Evolutionary conservation across 2,113 vertebrate genomes (phyloP).

Genomic region (Leucopternis melanops): DNA sequence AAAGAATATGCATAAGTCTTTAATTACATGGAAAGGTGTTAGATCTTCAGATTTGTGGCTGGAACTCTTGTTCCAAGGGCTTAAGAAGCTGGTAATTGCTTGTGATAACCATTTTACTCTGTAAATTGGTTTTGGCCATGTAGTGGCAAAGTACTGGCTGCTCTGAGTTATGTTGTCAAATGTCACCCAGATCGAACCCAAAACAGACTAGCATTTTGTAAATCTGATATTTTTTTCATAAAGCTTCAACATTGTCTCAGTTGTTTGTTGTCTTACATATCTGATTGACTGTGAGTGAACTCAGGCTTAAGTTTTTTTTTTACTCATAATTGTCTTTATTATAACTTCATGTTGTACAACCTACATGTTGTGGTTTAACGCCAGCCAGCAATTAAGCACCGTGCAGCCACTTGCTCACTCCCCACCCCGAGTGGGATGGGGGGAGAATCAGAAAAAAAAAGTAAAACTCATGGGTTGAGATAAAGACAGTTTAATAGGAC

Average conservation of each 20-base stretch:
- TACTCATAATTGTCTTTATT: not conserved
- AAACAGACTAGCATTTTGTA: not conserved
- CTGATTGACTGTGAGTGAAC: not conserved
- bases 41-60: not conserved
- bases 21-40: not conserved
- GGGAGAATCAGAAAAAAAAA: no score
- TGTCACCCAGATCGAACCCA: not conserved
- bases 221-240: not conserved
- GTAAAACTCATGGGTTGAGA: no score
- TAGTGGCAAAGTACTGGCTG: not conserved
- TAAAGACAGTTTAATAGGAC: no score
- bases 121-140: not conserved
- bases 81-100: conserved; percentile 1
- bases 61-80: not conserved
- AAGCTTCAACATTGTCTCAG: not conserved
- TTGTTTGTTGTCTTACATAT: not conserved
- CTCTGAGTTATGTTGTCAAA: not conserved
- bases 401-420: no score
- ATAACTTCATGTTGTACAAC: not conserved
- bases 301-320: not conserved
- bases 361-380: not conserved
- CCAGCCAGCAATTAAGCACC: no score
- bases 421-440: no score
- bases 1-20: not conserved
- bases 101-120: not conserved